Conservation (phyloP, 2,113 vertebrate species). For the Herpailurus yagouaroundi region DNA sequence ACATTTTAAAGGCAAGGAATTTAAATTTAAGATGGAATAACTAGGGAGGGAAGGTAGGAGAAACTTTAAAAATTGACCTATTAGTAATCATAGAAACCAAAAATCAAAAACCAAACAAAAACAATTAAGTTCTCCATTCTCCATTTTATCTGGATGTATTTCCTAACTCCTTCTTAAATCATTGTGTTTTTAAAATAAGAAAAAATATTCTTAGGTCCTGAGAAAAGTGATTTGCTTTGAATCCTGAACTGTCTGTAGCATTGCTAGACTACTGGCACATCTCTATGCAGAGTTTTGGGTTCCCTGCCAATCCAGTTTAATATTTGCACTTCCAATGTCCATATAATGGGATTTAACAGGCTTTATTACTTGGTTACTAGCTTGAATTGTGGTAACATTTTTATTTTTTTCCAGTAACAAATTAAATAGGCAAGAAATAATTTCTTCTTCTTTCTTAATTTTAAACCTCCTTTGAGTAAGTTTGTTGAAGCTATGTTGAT, state of each 20-base stretch:
- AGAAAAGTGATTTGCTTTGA: neutral
- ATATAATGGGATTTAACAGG: neutral
- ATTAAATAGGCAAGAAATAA: neutral
- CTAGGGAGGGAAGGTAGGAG: neutral
- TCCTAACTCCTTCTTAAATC: neutral
- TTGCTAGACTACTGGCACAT: neutral
- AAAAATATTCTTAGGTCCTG: neutral
- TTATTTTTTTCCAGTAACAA: neutral
- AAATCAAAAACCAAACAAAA: neutral
- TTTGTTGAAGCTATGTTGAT: neutral
- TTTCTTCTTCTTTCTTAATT: constrained; percentile 17
- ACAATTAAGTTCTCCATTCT: neutral
- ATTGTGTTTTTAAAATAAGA: neutral
- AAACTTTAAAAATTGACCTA: neutral
- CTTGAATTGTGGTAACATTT: neutral
- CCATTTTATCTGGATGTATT: neutral
- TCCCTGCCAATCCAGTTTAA: neutral
- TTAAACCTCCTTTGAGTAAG: neutral
- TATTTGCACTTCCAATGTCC: neutral
- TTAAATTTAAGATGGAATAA: neutral
- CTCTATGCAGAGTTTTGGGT: neutral
- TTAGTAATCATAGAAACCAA: neutral
- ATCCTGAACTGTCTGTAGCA: neutral
- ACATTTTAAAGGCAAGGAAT: constrained; percentile 35
- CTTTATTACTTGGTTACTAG: neutral